Conservation (phyloP, 2,113 vertebrate species). For the Ailuropoda melanoleuca region DNA sequence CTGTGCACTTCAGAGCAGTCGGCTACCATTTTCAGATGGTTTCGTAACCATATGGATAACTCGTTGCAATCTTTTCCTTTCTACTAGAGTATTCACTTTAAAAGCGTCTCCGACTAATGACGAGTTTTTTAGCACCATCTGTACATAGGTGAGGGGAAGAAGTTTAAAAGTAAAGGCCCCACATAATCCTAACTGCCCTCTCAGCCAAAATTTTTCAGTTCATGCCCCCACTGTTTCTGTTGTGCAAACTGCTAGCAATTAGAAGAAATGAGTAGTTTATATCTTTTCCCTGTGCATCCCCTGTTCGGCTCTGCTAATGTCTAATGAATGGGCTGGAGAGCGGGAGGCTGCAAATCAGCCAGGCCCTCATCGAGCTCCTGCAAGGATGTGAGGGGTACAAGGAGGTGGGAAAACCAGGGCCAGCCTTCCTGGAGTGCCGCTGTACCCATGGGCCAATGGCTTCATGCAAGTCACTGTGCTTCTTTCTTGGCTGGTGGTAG, state of each 20-base stretch:
- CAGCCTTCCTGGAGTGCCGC: not conserved
- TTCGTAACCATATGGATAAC: not conserved
- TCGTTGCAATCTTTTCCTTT: not conserved
- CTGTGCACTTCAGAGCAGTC: not conserved
- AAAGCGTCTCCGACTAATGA: slow-evolving; percentile 37
- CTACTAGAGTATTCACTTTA: not conserved
- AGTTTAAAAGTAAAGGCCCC: slow-evolving; percentile 23
- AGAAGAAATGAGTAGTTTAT: slow-evolving; percentile 36
- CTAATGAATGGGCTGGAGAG: slow-evolving; percentile 1
- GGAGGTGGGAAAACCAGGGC: not conserved
- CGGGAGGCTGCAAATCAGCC: not conserved
- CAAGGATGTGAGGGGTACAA: not conserved
- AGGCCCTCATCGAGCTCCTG: not conserved
- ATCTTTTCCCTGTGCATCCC: not conserved
- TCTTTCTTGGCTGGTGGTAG: not conserved
- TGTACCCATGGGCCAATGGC: not conserved
- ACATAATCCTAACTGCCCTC: not conserved
- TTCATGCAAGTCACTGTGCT: not conserved
- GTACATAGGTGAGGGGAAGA: not conserved
- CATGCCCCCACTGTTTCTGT: not conserved
- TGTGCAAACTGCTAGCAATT: not conserved
- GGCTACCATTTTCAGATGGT: not conserved
- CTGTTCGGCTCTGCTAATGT: slow-evolving; percentile 2
- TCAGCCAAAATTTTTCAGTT: not conserved
- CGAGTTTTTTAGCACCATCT: not conserved